Conservation (phyloP, 1,140 invertebrate species). For the Papilio polyxenes region DNA sequence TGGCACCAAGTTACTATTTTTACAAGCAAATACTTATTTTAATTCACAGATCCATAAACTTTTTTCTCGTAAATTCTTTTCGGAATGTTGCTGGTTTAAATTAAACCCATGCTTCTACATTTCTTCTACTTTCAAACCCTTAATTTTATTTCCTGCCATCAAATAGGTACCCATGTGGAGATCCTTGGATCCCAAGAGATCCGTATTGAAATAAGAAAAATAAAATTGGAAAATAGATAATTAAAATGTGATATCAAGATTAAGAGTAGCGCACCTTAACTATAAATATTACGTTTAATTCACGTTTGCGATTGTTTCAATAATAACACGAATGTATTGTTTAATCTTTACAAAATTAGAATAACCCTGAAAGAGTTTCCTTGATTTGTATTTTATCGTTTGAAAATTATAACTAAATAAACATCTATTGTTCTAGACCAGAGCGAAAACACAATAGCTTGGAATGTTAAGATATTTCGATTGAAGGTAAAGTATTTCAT, state of each 20-base stretch:
- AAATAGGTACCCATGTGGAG: no score
- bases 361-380: constrained; percentile 9
- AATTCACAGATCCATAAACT: not conserved
- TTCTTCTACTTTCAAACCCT: no score
- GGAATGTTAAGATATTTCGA: not conserved
- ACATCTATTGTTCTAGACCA: constrained; percentile 2
- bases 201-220: no score
- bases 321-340: constrained; percentile 1
- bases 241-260: no score
- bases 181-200: no score
- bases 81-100: not conserved
- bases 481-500: not conserved
- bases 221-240: no score
- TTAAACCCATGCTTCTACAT: no score
- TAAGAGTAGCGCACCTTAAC: no score
- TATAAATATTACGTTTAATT: not conserved
- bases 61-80: not conserved
- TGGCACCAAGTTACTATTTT: not conserved
- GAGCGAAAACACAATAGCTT: not conserved
- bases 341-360: constrained; percentile 6
- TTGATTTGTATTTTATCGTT: not conserved
- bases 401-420: constrained; percentile 21
- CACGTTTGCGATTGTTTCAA: constrained; percentile 7
- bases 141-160: no score
- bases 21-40: not conserved